A percentile compares a stretch with the other conserved stretches of the same genome.
phyloP scores from a whole-genome alignment of 2,888 invertebrate genomes.

The Pandemis corylana region DNA sequence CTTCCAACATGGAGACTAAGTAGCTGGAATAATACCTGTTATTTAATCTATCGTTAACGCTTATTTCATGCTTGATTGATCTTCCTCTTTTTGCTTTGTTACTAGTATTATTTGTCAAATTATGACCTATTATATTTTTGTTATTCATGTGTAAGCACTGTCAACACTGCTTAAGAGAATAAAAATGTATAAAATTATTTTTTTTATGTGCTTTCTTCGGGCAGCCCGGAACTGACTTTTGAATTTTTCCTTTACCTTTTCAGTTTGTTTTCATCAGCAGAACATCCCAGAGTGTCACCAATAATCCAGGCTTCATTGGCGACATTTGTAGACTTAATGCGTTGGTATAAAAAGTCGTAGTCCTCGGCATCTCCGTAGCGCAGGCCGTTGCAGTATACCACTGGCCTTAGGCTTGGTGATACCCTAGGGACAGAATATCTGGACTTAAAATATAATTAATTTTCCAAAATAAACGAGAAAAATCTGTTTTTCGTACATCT shows the following conservation, averaged over 20 bases:
- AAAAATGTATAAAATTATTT: too few species aligned
- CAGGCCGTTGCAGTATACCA: constrained; percentile 88
- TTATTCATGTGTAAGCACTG: too few species aligned
- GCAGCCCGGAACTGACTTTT: too few species aligned
- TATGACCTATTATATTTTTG: too few species aligned
- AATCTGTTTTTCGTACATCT: too few species aligned
- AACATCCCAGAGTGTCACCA: constrained; percentile 86
- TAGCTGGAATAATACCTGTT: constrained; percentile 58
- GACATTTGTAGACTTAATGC: constrained; percentile 82
- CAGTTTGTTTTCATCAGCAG: constrained; percentile 79
- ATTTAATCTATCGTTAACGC: not conserved
- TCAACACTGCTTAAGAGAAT: too few species aligned
- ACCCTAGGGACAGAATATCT: constrained; percentile 57
- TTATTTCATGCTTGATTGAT: not conserved
- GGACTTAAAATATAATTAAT: not conserved
- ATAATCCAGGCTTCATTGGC: constrained; percentile 87
- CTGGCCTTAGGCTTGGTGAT: constrained; percentile 75
- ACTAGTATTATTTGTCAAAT: too few species aligned
- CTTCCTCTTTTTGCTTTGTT: too few species aligned
- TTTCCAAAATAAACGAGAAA: too few species aligned
- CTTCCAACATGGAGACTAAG: constrained; percentile 64
- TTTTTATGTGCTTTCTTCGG: too few species aligned
- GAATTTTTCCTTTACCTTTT: constrained; percentile 68
- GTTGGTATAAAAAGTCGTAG: constrained; percentile 87
- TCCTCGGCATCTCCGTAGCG: constrained; percentile 83